phyloP scores from a whole-genome alignment of 1,140 invertebrate species.

The Scylla paramamosain region DNA sequence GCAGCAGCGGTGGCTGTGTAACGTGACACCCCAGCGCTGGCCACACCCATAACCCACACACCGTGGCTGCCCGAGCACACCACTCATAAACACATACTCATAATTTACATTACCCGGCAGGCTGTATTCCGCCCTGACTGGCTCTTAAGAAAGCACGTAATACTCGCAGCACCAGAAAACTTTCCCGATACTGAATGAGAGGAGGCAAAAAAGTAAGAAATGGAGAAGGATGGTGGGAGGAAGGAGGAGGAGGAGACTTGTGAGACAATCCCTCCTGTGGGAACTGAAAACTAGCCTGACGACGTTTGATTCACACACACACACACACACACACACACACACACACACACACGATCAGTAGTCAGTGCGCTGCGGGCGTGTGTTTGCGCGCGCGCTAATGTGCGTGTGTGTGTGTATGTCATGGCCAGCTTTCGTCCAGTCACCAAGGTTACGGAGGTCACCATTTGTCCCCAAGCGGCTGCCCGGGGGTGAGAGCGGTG shows the following conservation, averaged over 20 bases:
- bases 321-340: background rate
- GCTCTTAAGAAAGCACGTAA: background rate
- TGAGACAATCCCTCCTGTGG: background rate
- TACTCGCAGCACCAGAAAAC: too few relatives aligned
- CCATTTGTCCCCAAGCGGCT: constrained; percentile 62
- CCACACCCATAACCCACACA: background rate
- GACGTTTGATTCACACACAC: too few relatives aligned
- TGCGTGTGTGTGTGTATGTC: constrained; percentile 35
- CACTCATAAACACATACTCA: background rate
- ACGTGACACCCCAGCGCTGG: too few relatives aligned
- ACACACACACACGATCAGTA: background rate
- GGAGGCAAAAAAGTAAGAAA: background rate
- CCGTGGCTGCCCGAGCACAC: too few relatives aligned
- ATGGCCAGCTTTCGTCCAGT: constrained; percentile 51
- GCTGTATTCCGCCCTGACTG: too few relatives aligned
- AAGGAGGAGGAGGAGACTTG: background rate
- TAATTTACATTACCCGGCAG: too few relatives aligned
- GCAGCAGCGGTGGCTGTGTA: too few relatives aligned
- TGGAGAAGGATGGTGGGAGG: background rate
- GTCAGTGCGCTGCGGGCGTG: background rate
- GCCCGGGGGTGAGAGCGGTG: constrained; percentile 64
- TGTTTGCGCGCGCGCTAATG: background rate
- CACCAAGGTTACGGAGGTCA: constrained; percentile 67
- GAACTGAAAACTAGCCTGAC: background rate
- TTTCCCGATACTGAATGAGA: too few relatives aligned